Evolutionary conservation across 2,888 invertebrate species (phyloP), one percentile per base, ranked within the genome.

Genomic region (Phania funesta): DNA sequence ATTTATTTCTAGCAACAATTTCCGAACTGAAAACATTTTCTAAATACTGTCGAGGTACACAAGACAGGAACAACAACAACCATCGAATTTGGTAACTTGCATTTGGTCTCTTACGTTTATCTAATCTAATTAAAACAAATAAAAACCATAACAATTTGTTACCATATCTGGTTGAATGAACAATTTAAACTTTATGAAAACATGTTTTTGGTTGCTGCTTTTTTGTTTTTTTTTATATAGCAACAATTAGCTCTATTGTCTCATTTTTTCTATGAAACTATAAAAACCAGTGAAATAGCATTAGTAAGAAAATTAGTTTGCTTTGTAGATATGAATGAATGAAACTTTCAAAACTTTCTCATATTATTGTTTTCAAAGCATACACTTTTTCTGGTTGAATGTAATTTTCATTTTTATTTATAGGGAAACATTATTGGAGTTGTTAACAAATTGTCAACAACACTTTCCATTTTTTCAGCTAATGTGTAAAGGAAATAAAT

Each of bases 301-400:
- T n/a, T n/a, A n/a, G n/a, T n/a, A 67, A 35, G 7, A 46, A 70
- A 18, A n/a, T 64, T n/a, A 52, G 52, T 44, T 54, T n/a, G n/a
- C n/a, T n/a, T n/a, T 46, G 13, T 46, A 74, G 64, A 46, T 74
- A 75, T 32, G 16, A 62, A 56, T 62, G 60, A 62, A 60, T 20
- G 13, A 62, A 74, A 71, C 80, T 80, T 80, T 80, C 80, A 62
- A 81, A 77, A 81, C 77, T 77, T 81, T 77, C 77, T 74, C 81
- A 81, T 77, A 64, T 74, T 73, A 77, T 68, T 81, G 64, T 73
- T 73, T 75, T 70, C 32, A 46, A 50, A 41, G 11, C 11, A 29
- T 38, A 26, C 29, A 38, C 26, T 54, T 68, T 48, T 48, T 56
- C 24, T 5, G 29, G n/a, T n/a, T n/a, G n/a, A n/a, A n/a, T n/a